Conservation (phyloP, 37 sponge, comb jelly and placozoan species). For the Eunapius fragilis region DNA sequence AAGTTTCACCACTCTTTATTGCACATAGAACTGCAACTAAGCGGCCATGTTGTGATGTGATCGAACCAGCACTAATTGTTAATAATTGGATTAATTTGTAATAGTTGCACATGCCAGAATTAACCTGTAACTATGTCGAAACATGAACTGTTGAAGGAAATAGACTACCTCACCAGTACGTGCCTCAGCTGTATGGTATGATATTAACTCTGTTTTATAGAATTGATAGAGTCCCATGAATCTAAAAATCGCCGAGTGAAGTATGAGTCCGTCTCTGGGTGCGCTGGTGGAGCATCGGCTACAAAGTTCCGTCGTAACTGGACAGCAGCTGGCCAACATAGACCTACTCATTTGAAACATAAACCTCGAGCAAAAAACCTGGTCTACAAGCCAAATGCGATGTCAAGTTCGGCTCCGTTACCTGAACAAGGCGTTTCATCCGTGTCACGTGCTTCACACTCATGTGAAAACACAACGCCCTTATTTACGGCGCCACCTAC, state of each 20-base stretch:
- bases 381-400: neutral
- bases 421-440: neutral
- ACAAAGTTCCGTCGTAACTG: neutral
- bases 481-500: neutral
- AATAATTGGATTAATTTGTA: slow-evolving; percentile 5
- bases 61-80: slow-evolving; percentile 1
- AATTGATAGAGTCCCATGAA: slow-evolving; percentile 37
- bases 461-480: neutral
- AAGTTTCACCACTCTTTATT: neutral
- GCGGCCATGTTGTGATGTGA: neutral
- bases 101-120: slow-evolving; percentile 5
- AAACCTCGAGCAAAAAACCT: neutral
- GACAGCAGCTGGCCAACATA: neutral
- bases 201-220: neutral
- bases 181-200: neutral
- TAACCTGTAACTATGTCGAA: neutral
- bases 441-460: neutral
- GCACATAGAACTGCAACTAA: neutral
- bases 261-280: neutral
- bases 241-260: neutral
- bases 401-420: neutral
- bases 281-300: neutral
- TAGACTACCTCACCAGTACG: slow-evolving; percentile 64
- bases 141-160: slow-evolving; percentile 38
- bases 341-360: neutral